phyloP scores from a whole-genome alignment of 2,888 invertebrate genomes.

The Rotaria sp. region DNA sequence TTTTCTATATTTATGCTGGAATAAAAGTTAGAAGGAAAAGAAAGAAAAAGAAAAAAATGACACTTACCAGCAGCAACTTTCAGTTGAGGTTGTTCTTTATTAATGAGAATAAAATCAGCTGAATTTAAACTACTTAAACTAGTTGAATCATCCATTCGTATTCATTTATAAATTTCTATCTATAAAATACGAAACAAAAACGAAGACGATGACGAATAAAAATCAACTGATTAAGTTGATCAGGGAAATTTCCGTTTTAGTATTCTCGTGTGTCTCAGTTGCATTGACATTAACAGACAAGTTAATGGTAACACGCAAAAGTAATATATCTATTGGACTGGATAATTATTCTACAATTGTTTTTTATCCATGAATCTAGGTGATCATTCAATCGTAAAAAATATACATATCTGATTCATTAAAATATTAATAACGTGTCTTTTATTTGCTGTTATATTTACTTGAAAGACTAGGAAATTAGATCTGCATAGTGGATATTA shows the following conservation, averaged over 20 bases:
- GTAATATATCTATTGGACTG: not conserved
- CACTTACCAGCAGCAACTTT: not conserved
- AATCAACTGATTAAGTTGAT: not conserved
- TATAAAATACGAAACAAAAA: too few relatives aligned
- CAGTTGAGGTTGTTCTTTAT: not conserved
- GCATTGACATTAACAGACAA: not conserved
- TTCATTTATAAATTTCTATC: not conserved
- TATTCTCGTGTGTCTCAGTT: not conserved
- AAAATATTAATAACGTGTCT: not conserved
- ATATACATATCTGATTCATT: not conserved
- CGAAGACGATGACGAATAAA: too few relatives aligned
- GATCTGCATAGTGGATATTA: too few relatives aligned
- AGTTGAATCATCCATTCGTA: not conserved
- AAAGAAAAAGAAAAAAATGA: not conserved
- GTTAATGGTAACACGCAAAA: not conserved
- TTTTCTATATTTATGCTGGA: not conserved
- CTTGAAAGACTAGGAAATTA: too few relatives aligned
- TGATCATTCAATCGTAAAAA: not conserved
- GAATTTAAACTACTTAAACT: not conserved
- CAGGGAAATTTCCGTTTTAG: not conserved
- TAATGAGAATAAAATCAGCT: not conserved
- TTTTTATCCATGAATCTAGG: not conserved
- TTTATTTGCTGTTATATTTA: not conserved
- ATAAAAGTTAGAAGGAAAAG: not conserved
- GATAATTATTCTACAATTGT: not conserved